Evolutionary conservation across 2,797 vertebrate genomes (phyloP), one percentile per base, ranked within the genome.

Genomic region (Chiropotes sagulatus): DNA sequence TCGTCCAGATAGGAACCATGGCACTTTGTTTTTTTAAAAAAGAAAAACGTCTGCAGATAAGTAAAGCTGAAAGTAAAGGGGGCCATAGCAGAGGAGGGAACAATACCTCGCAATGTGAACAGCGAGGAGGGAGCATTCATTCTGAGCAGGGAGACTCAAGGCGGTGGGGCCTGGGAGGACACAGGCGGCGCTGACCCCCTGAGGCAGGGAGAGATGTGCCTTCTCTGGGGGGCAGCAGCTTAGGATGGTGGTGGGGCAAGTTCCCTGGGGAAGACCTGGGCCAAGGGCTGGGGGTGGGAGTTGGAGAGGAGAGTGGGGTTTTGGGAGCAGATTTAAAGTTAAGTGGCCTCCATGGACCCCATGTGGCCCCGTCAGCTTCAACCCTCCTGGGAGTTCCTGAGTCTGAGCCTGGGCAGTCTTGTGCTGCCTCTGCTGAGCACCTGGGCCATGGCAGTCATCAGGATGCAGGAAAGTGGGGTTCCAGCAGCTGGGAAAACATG

Each of bases 401-500:
- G 24, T 36, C 72, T 52, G 61, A n/a, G 22, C 28, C 75, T 4
- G 1, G 14, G 22, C 33, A 6, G 24, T 24, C 52, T 10, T 30
- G 4, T 41, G 8, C 26, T 15, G 39, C 15, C 12, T 48, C 54
- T 80, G 41, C 13, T 64, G 19, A 17, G 72, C 33, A 33, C 28
- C 4, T 13, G 57, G 44, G 64, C 81, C 36, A 12, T 48, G 52
- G 19, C 28, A 19, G 28, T 24, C 7, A 2, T 20, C 12, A 30
- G 36, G 39, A 13, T 41, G 3, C 57, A 46, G 46, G 75, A 54
- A 86, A 52, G 28, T 7, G 19, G 41, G 30, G 80, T 41, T 30
- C 6, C 0, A 19, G 64, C n/a, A 15, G 94, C 83, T 96, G 94
- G 84, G 79, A 94, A 97, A 46, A 95, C 85, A 92, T 96, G 97